phyloP scores from a whole-genome alignment of 2,888 invertebrate genomes.

The Tinea semifulvella region DNA sequence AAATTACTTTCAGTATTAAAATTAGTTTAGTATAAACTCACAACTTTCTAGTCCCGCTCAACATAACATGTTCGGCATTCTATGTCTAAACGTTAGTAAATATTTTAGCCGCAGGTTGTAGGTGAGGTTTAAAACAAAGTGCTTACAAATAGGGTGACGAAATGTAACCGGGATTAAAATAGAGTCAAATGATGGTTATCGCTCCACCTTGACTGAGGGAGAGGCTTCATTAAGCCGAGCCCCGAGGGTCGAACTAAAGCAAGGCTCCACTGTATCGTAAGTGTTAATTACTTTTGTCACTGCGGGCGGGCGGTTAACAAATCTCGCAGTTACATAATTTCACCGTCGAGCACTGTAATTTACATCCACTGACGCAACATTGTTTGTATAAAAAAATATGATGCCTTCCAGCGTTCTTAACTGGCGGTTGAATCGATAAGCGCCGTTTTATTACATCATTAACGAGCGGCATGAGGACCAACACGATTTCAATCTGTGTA shows the following conservation, averaged over 20 bases:
- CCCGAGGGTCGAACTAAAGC: slow-evolving; percentile 48
- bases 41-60: too few relatives aligned
- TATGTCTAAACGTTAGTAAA: too few relatives aligned
- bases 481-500: slow-evolving; percentile 18
- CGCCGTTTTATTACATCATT: slow-evolving; percentile 62
- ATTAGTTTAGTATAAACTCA: too few relatives aligned
- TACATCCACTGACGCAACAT: slow-evolving; percentile 49
- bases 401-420: slow-evolving; percentile 53
- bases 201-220: slow-evolving; percentile 30
- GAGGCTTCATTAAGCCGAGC: slow-evolving; percentile 31
- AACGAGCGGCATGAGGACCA: slow-evolving; percentile 50
- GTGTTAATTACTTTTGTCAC: slow-evolving; percentile 64
- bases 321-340: slow-evolving; percentile 51
- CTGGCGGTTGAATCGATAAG: slow-evolving; percentile 58
- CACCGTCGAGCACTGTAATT: slow-evolving; percentile 48
- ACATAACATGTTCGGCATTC: too few relatives aligned
- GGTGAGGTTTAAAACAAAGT: too few relatives aligned
- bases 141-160: slow-evolving; percentile 14
- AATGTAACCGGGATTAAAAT: slow-evolving; percentile 30
- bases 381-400: slow-evolving; percentile 59
- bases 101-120: too few relatives aligned
- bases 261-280: slow-evolving; percentile 52
- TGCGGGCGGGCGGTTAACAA: slow-evolving; percentile 50
- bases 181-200: slow-evolving; percentile 36
- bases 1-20: too few relatives aligned